These are phyloP conservation scores for Thysanoteuthis rhombus DNA, from an alignment of 2,888 invertebrate species.

Conservation along the genomic window DNA sequence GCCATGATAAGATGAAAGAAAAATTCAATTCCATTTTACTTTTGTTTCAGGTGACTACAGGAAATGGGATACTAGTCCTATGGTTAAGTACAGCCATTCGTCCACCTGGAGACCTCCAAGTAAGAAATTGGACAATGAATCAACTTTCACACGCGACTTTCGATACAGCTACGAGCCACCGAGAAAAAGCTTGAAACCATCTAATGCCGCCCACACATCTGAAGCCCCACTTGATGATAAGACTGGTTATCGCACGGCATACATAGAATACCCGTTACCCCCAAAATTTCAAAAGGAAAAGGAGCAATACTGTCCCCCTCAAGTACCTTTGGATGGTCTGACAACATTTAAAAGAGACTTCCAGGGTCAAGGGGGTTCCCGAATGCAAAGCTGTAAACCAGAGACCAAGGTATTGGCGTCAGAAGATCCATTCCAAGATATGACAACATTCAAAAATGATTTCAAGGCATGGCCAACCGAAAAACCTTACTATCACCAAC, in stretches of 20 bases:
- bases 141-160: conserved; percentile 64
- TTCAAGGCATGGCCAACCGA: conserved; percentile 58
- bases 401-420: conserved; percentile 60
- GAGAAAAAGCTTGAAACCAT: conserved; percentile 61
- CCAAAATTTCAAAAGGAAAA: conserved; percentile 49
- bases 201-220: conserved; percentile 55
- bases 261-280: conserved; percentile 62
- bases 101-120: conserved; percentile 58
- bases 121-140: conserved; percentile 62
- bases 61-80: conserved; percentile 57
- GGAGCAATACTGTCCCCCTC: conserved; percentile 55
- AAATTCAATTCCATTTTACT: background rate
- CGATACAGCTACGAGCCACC: conserved; percentile 51
- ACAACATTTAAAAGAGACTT: conserved; percentile 63
- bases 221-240: conserved; percentile 62
- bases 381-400: conserved; percentile 62
- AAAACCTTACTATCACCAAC: conserved; percentile 54
- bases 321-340: conserved; percentile 60
- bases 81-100: conserved; percentile 44
- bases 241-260: conserved; percentile 64
- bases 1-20: background rate
- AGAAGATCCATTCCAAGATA: conserved; percentile 63
- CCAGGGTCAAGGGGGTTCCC: conserved; percentile 48
- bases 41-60: conserved; percentile 60
- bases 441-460: conserved; percentile 64